A percentile compares a stretch with the other conserved stretches of the same genome.
Evolutionary conservation across 2,888 invertebrate species (phyloP).

Genomic region (Fragum sueziense): DNA sequence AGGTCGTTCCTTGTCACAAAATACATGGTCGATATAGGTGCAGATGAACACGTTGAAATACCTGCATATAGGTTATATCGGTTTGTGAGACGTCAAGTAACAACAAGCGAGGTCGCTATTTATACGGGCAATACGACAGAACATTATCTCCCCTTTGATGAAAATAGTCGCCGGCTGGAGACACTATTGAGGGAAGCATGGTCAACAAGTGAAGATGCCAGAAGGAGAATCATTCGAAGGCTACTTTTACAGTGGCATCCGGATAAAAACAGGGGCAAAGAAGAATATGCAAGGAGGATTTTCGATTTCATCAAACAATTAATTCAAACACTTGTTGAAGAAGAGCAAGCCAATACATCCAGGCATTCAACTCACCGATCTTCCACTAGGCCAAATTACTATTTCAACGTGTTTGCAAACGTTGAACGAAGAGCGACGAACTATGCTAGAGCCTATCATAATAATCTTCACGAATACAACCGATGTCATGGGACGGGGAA

Average conservation of each 20-base stretch:
- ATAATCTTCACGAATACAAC: slow-evolving; percentile 30
- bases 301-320: slow-evolving; percentile 57
- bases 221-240: slow-evolving; percentile 47
- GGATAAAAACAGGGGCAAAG: slow-evolving; percentile 58
- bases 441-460: slow-evolving; percentile 26
- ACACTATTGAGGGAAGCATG: slow-evolving; percentile 43
- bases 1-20: not conserved
- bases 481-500: slow-evolving; percentile 7
- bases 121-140: slow-evolving; percentile 12
- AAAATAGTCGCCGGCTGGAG: slow-evolving; percentile 34
- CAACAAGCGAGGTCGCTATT: slow-evolving; percentile 2
- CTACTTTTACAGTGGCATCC: slow-evolving; percentile 61
- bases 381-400: not conserved
- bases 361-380: not conserved
- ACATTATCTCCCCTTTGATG: slow-evolving; percentile 33
- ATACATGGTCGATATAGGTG: slow-evolving; percentile 30
- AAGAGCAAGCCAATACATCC: not conserved
- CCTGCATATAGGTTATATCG: slow-evolving; percentile 42
- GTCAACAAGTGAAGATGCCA: slow-evolving; percentile 39
- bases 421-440: slow-evolving; percentile 14
- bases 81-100: slow-evolving; percentile 22
- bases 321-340: slow-evolving; percentile 44
- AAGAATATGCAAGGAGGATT: slow-evolving; percentile 44
- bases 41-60: slow-evolving; percentile 2
- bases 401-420: slow-evolving; percentile 1